Conservation (phyloP, 1,140 invertebrate species). For the Hypothenemus hampei region DNA sequence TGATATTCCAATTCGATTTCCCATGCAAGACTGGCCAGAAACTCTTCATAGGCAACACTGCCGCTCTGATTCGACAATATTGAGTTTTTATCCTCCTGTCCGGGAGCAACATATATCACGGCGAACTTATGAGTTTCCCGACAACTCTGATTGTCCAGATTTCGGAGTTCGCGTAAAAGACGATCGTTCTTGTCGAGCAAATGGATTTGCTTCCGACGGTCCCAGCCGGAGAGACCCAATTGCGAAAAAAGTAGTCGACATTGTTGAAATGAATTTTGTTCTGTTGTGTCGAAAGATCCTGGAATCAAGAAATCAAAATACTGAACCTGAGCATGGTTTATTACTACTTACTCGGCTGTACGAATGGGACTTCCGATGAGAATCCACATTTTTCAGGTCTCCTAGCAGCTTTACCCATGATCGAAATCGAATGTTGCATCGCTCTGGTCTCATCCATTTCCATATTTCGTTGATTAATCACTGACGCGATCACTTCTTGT, state of each 20-base stretch:
- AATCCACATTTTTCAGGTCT: constrained; percentile 31
- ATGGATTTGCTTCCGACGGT: constrained; percentile 78
- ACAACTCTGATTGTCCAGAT: constrained; percentile 87
- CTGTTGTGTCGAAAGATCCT: constrained; percentile 30
- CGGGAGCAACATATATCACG: constrained; percentile 94
- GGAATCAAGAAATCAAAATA: constrained; percentile 15
- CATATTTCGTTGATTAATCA: constrained; percentile 72
- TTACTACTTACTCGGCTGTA: constrained; percentile 4
- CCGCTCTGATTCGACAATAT: constrained; percentile 80
- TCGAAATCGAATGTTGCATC: constrained; percentile 34
- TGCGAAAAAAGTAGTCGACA: constrained; percentile 86
- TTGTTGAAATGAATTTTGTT: constrained; percentile 68
- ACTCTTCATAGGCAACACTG: constrained; percentile 90
- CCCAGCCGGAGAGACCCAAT: constrained; percentile 84
- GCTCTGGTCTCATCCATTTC: constrained; percentile 57
- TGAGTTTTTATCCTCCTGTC: constrained; percentile 94
- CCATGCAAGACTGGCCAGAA: constrained; percentile 93
- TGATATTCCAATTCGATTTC: constrained; percentile 94
- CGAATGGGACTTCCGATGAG: constrained; percentile 5
- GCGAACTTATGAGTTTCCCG: constrained; percentile 93
- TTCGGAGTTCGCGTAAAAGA: constrained; percentile 82
- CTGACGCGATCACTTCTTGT: constrained; percentile 77
- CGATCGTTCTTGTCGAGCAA: constrained; percentile 87
- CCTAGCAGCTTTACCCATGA: constrained; percentile 35
- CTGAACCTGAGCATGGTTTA: background rate